Percentiles rank a stretch among this genome's conserved stretches.
Evolutionary conservation across 1,140 invertebrate genomes (phyloP).

Genomic region (Cotesia chilonis): DNA sequence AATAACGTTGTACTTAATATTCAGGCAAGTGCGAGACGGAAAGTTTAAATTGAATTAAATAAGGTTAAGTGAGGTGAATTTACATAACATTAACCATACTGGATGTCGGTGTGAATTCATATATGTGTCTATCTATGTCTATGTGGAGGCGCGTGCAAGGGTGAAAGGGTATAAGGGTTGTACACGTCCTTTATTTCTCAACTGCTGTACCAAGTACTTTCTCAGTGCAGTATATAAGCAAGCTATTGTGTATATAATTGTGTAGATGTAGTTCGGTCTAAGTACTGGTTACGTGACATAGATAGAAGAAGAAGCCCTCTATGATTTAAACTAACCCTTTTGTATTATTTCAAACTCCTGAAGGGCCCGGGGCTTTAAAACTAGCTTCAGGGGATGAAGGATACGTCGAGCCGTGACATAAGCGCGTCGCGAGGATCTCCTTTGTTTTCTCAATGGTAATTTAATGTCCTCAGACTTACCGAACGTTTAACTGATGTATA

Average conservation of each 20-base stretch:
- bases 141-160: slow-evolving; percentile 9
- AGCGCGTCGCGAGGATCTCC: slow-evolving; percentile 2
- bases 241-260: no score
- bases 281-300: slow-evolving; percentile 8
- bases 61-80: slow-evolving; percentile 26
- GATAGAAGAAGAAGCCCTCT: background rate
- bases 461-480: slow-evolving; percentile 38
- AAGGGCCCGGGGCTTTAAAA: background rate
- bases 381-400: background rate
- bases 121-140: no score
- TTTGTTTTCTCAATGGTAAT: slow-evolving; percentile 51
- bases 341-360: background rate
- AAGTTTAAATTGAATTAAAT: slow-evolving; percentile 30
- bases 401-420: no score
- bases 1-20: slow-evolving; percentile 1
- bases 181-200: slow-evolving; percentile 7
- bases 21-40: background rate
- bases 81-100: slow-evolving; percentile 12
- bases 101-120: background rate
- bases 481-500: slow-evolving; percentile 35
- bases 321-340: background rate
- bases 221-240: no score
- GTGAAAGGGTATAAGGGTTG: background rate
- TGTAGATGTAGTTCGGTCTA: background rate
- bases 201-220: background rate